Evolutionary conservation across 2,113 vertebrate species (phyloP).

Genomic region (Tretioscincus oriximinensis): DNA sequence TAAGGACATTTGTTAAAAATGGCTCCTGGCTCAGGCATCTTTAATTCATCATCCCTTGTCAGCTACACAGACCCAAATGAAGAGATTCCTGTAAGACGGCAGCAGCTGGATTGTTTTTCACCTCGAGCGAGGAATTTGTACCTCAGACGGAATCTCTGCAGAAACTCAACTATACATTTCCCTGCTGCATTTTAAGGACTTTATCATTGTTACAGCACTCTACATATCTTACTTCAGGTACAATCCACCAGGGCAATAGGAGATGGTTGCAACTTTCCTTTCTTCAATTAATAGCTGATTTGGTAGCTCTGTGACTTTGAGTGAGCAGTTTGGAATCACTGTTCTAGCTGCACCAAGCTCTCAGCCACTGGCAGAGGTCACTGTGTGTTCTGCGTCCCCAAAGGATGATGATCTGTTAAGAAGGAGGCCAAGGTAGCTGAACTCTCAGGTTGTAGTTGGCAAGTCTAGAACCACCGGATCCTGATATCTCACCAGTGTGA

Average conservation of each 20-base stretch:
- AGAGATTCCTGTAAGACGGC: not conserved
- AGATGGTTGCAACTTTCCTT: not conserved
- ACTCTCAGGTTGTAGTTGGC: slow-evolving; percentile 92
- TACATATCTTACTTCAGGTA: too few species aligned
- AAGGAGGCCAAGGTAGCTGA: not conserved
- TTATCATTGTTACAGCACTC: too few species aligned
- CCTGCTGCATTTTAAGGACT: too few species aligned
- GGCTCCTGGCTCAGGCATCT: not conserved
- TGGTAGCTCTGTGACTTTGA: slow-evolving; percentile 77
- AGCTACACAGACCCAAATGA: too few species aligned
- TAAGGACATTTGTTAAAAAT: not conserved
- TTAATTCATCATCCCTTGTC: not conserved
- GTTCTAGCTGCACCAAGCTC: slow-evolving; percentile 77
- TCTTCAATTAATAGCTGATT: not conserved
- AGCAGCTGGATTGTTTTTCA: not conserved
- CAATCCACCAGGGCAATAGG: not conserved
- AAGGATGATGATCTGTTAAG: fast-evolving
- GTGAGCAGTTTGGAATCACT: slow-evolving; percentile 69
- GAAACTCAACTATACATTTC: not conserved
- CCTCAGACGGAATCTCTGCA: not conserved
- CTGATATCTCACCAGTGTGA: slow-evolving; percentile 99
- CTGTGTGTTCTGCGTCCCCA: too few species aligned
- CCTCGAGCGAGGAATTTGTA: not conserved
- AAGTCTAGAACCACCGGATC: slow-evolving; percentile 99
- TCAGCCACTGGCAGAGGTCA: slow-evolving; percentile 77